These are phyloP conservation scores for Ptilorrhoa leucosticta DNA, from an alignment of 2,113 vertebrate genomes.

Conservation along the genomic window DNA sequence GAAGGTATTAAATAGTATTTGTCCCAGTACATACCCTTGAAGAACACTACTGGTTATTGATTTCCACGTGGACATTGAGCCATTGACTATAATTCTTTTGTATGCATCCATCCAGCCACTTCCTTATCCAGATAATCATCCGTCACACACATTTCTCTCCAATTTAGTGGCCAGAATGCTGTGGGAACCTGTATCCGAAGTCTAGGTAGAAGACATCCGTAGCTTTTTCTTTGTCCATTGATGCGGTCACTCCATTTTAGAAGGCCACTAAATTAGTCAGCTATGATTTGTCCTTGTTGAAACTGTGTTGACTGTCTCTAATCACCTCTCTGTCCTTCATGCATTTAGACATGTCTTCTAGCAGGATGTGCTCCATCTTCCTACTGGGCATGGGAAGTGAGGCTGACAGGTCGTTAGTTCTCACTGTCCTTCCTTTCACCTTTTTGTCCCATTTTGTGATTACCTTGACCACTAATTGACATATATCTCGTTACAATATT, in stretches of 20 bases:
- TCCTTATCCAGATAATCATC: neutral
- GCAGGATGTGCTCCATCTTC: neutral
- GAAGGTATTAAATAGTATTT: neutral
- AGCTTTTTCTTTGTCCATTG: neutral
- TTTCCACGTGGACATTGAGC: neutral
- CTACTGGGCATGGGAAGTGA: neutral
- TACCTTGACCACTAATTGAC: neutral
- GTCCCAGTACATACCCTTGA: neutral
- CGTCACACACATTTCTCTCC: neutral
- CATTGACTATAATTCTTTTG: neutral
- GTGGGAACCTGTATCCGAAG: neutral
- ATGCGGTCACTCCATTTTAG: neutral
- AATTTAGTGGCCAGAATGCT: neutral
- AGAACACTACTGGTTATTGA: neutral
- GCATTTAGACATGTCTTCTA: neutral
- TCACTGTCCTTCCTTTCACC: neutral
- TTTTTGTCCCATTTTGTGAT: neutral
- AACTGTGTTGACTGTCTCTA: neutral
- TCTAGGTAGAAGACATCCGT: neutral
- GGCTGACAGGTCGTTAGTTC: accelerated
- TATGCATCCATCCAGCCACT: accelerated
- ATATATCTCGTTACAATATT: neutral
- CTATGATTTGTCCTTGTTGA: neutral
- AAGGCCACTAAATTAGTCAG: neutral
- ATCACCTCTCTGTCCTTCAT: neutral